Conservation (phyloP, 2,888 invertebrate species). For the Hedychridium roseum region DNA sequence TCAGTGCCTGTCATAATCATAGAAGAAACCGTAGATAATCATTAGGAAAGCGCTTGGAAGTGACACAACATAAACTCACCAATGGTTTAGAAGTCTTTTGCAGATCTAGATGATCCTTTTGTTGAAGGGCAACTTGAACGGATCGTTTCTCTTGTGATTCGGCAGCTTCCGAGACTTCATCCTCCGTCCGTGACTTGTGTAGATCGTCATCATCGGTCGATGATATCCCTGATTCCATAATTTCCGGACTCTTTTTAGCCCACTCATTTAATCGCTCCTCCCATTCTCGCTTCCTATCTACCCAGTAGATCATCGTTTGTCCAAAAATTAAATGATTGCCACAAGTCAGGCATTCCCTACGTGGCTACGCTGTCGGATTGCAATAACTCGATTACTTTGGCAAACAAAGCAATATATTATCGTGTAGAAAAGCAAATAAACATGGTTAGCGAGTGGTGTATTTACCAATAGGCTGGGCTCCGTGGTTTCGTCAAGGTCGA, state of each 20-base stretch:
- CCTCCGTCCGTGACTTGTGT: too few relatives aligned
- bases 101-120: too few relatives aligned
- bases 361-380: constrained; percentile 28
- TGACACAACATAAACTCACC: too few relatives aligned
- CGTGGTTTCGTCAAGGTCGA: constrained; percentile 5
- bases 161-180: too few relatives aligned
- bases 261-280: constrained; percentile 31
- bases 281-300: constrained; percentile 38
- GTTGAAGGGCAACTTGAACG: too few relatives aligned
- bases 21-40: too few relatives aligned
- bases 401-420: background rate
- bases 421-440: background rate
- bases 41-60: too few relatives aligned
- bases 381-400: background rate
- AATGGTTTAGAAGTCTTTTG: too few relatives aligned
- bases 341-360: constrained; percentile 21
- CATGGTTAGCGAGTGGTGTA: background rate
- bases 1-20: too few relatives aligned
- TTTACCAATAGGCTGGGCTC: constrained; percentile 6
- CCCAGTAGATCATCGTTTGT: constrained; percentile 36
- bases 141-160: too few relatives aligned
- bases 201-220: constrained; percentile 31
- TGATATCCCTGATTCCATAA: constrained; percentile 8
- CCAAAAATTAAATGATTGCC: constrained; percentile 33
- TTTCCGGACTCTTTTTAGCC: constrained; percentile 13